Evolutionary conservation across 2,797 vertebrate genomes (phyloP), one percentile per base, ranked within the genome.

Genomic region (Limosa lapponica): DNA sequence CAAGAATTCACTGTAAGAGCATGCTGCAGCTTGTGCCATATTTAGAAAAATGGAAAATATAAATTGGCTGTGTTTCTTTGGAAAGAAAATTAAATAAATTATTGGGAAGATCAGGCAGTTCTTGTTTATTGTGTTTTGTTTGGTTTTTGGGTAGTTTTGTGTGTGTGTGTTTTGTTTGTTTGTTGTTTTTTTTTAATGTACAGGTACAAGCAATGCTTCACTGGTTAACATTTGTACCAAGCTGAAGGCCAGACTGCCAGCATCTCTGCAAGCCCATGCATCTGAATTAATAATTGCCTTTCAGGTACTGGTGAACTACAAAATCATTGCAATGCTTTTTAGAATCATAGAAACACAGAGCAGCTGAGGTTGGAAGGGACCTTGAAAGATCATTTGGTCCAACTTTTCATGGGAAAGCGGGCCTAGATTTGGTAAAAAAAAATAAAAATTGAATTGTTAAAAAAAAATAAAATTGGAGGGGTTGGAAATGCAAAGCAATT

Each of bases 241-340:
- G 91, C 48, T 87, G 83, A 97, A 97, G 91, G 97, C 96, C 92
- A 94, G 64, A 75, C 69, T 95, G 92, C 73, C 89, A 92, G 69
- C 39, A 91, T 91, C 95, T 96, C 92, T 94, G 78, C 78, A 84
- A 62, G 73, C 43, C 43, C 80, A 55, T 64, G 48, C 41, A 77
- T 96, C 39, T 91, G 65, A 96, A 96, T 92, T 95, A 94, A 90
- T 91, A 77, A 77, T 49, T 94, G 55, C 84, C 66, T 90, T 96
- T 95, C 44, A 93, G 86, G 71, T 95, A 94, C 11, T 39, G 41
- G 37, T 78, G 25, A 89, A 74, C 58, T 82, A 79, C 66, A 93
- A 59, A 70, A 80, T 67, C 20, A 46, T 44, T 73, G 34, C 83
- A 90, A 81, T 39, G 66, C 22, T 66, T 86, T 72, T 95, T 84